These are phyloP conservation scores for Maccullochella peelii DNA, from an alignment of 2,113 vertebrate genomes.

Conservation along the genomic window DNA sequence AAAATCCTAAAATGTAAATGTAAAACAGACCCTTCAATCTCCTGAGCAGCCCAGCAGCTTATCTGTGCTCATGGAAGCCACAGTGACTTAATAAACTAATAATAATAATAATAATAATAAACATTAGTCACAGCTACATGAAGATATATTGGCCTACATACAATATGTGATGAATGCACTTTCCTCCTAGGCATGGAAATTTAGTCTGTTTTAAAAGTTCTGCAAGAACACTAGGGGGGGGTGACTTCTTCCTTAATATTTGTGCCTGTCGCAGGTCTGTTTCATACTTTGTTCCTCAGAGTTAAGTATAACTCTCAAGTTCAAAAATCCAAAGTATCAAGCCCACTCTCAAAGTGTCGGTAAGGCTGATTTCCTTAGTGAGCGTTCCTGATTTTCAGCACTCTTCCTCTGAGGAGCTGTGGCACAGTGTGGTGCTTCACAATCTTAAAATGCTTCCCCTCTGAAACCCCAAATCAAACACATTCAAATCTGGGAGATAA, in stretches of 20 bases:
- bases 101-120: no score
- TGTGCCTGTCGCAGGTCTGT: background rate
- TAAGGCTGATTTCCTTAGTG: background rate
- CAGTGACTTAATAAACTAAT: no score
- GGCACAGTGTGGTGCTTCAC: background rate
- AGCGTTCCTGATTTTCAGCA: slow-evolving; percentile 21
- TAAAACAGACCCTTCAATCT: background rate
- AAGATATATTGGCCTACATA: slow-evolving; percentile 32
- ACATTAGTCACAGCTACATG: slow-evolving; percentile 22
- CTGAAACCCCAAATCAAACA: slow-evolving; percentile 23
- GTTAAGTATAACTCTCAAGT: background rate
- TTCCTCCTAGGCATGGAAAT: slow-evolving; percentile 28
- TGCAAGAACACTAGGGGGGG: background rate
- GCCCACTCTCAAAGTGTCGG: background rate
- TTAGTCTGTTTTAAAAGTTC: slow-evolving; percentile 25
- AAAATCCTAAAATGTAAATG: slow-evolving; percentile 25
- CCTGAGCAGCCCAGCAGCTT: slow-evolving; percentile 11
- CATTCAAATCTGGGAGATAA: slow-evolving; percentile 22
- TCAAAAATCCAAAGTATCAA: slow-evolving; percentile 31
- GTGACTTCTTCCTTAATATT: background rate
- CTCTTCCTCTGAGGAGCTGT: background rate
- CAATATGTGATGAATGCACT: slow-evolving; percentile 22
- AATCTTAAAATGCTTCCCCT: background rate
- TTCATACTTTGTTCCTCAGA: slow-evolving; percentile 14
- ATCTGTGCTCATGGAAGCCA: slow-evolving; percentile 10